phyloP scores from a whole-genome alignment of 2,113 vertebrate genomes.

The Lates calcarifer region DNA sequence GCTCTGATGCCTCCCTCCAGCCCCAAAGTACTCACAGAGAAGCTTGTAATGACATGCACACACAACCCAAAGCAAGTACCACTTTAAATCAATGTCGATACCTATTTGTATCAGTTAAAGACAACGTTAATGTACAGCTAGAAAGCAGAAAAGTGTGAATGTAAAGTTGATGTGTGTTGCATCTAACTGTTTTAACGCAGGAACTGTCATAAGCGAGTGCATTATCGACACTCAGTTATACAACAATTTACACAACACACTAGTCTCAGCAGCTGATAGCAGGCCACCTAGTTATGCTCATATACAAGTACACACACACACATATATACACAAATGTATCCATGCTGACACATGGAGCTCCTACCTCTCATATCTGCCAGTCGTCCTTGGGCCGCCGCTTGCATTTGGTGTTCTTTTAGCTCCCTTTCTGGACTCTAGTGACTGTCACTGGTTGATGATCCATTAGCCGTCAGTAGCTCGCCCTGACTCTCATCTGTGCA shows the following conservation, averaged over 20 bases:
- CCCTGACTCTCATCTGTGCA: constrained; percentile 46
- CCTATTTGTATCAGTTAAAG: background rate
- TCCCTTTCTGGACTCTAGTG: constrained; percentile 58
- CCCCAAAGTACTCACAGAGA: constrained; percentile 48
- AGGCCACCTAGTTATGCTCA: constrained; percentile 22
- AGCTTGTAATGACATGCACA: constrained; percentile 50
- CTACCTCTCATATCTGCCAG: constrained; percentile 84
- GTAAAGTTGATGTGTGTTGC: background rate
- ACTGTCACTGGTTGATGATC: constrained; percentile 60
- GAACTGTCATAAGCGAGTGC: background rate
- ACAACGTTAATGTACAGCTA: background rate
- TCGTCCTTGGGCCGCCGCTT: constrained; percentile 61
- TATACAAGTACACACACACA: background rate
- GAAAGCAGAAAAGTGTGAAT: background rate
- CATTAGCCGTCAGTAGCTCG: constrained; percentile 60
- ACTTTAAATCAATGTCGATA: constrained; percentile 23
- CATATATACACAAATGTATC: constrained; percentile 5
- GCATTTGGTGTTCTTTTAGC: constrained; percentile 54
- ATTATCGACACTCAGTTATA: constrained; percentile 37
- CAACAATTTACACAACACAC: constrained; percentile 54
- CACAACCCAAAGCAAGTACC: constrained; percentile 32
- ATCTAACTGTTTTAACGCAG: constrained; percentile 4
- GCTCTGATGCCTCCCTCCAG: constrained; percentile 65
- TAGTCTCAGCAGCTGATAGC: constrained; percentile 13
- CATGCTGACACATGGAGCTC: constrained; percentile 35